phyloP scores from a whole-genome alignment of 2,113 vertebrate species.

The Clupea harengus region DNA sequence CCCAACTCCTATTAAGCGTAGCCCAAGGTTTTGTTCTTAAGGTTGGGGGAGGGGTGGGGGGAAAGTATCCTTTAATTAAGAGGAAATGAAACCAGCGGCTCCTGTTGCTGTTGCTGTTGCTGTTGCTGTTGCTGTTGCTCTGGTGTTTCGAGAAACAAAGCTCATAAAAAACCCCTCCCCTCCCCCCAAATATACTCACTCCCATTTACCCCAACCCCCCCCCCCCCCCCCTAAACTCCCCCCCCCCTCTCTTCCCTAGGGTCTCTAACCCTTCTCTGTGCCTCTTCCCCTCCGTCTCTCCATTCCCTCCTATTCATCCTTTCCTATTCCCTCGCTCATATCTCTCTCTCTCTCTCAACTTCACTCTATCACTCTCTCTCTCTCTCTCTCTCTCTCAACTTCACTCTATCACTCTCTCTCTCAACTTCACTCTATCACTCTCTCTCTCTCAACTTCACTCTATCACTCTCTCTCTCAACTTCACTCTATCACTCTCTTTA shows the following conservation, averaged over 20 bases:
- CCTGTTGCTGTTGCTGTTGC: constrained; percentile 18
- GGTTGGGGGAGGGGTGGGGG: constrained; percentile 12
- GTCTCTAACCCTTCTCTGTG: no score
- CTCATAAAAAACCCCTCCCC: no score
- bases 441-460: constrained; percentile 2
- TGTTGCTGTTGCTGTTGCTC: constrained; percentile 15
- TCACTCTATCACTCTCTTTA: no score
- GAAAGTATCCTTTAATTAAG: constrained; percentile 48
- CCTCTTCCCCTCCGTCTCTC: no score
- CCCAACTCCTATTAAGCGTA: constrained; percentile 26
- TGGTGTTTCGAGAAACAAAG: not conserved
- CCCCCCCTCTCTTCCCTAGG: no score
- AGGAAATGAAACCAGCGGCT: constrained; percentile 34
- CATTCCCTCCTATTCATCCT: no score
- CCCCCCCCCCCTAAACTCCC: no score
- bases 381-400: no score
- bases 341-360: not conserved
- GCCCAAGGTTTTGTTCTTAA: constrained; percentile 40
- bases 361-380: no score
- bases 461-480: not conserved
- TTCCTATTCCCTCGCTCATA: no score
- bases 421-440: not conserved
- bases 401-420: no score
- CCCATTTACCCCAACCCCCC: no score
- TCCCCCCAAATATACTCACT: not conserved